Conservation (phyloP, 2,888 invertebrate species). For the Scaptomyza flava region DNA sequence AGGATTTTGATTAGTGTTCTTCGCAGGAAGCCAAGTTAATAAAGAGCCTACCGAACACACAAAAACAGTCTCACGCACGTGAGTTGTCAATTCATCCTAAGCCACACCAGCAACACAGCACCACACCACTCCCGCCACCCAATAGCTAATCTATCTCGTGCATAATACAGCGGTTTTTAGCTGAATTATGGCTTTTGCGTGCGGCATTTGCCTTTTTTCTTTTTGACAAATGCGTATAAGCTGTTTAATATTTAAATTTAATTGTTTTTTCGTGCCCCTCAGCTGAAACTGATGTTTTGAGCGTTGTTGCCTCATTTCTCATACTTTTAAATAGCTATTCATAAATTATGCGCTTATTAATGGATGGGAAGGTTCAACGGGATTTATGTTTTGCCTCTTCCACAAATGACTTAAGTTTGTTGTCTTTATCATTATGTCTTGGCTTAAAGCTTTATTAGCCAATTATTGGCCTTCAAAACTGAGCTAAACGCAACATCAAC, state of each 20-base stretch:
- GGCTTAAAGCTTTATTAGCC: conserved; percentile 52
- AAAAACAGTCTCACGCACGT: conserved; percentile 49
- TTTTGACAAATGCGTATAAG: conserved; percentile 73
- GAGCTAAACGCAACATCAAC: conserved; percentile 38
- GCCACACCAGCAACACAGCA: background rate
- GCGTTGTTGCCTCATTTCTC: background rate
- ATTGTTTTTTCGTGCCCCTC: conserved; percentile 71
- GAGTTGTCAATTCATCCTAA: conserved; percentile 59
- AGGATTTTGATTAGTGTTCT: background rate
- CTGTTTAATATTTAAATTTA: conserved; percentile 81
- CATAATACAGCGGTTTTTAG: conserved; percentile 61
- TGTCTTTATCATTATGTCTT: conserved; percentile 32
- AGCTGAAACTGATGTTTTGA: background rate
- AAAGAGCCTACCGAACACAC: conserved; percentile 23
- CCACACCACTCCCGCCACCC: background rate
- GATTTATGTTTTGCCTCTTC: conserved; percentile 6
- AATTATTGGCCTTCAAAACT: conserved; percentile 59
- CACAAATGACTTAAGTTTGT: conserved; percentile 4
- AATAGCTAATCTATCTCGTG: conserved; percentile 19
- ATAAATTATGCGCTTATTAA: conserved; percentile 72
- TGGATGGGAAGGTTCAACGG: conserved; percentile 47
- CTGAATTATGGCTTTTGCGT: conserved; percentile 67
- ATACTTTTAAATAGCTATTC: conserved; percentile 45
- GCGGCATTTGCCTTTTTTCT: conserved; percentile 42
- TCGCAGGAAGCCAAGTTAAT: conserved; percentile 30